Evolutionary conservation across 2,113 vertebrate genomes (phyloP), one percentile per base, ranked within the genome.

Genomic region (Oxygymnocypris stewartii): DNA sequence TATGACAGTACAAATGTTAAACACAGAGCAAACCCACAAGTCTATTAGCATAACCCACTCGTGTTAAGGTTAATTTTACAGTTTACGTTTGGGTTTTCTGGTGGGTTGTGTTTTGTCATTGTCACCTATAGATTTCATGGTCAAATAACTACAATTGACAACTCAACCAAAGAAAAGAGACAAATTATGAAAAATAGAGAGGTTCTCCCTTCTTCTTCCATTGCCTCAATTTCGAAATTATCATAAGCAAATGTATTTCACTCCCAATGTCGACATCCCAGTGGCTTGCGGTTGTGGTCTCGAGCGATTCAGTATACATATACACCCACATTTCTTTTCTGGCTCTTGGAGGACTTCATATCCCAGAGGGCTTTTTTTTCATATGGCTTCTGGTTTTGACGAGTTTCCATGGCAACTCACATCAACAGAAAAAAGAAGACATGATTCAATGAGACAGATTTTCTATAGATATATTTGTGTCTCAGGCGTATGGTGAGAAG

Each of bases 201-300:
- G 25, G 4, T 59, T 69, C 16, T 80, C 49, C 61, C 23, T n/a
- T 61, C 47, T 75, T 83, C 82, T 65, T 85, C 78, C 83, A 77
- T 77, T 63, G 59, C 84, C 23, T 88, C 71, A 82, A 35, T 69
- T 44, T 35, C 47, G 4, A 69, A 76, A 88, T 82, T 77, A 84
- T 76, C 71, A 81, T 63, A 81, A 76, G 54, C 20, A 81, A 51
- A 65, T 51, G 18, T 49, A 28, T 84, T 42, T 59, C 20, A 10
- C 20, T 82, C 57, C 44, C 67, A 84, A 44, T 23, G 59, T 59
- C 44, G 37, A 81, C 54, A 85, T 40, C 59, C 40, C 79, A 49
- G 84, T 47, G 28, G 87, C 40, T 63, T 84, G 87, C n/a, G 79
- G 73, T 84, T 88, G 80, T 86, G 85, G 65, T 83, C 40, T 79